phyloP scores from a whole-genome alignment of 2,113 vertebrate genomes.

The Leptocoma aspasia region DNA sequence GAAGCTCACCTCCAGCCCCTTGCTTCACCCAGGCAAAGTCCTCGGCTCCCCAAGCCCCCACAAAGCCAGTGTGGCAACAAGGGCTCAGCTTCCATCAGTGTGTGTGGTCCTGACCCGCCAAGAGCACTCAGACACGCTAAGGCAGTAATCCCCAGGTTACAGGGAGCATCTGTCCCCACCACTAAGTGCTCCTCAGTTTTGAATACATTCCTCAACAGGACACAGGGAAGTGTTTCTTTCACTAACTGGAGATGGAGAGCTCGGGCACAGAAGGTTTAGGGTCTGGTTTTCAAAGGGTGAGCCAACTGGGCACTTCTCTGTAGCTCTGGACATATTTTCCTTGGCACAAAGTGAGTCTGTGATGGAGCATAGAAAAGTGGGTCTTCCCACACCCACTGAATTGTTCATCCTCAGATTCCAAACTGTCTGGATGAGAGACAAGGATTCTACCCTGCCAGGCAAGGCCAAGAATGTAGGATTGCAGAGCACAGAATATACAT shows the following conservation, averaged over 20 bases:
- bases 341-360: not conserved
- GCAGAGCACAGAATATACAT: not conserved
- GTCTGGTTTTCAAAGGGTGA: not conserved
- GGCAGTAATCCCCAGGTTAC: not conserved
- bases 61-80: not conserved
- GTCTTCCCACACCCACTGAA: not conserved
- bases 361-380: not conserved
- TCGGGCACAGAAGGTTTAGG: not conserved
- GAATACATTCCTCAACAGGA: not conserved
- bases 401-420: not conserved
- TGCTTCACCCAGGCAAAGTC: not conserved
- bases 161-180: not conserved
- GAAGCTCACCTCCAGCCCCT: not conserved
- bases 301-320: not conserved
- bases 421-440: not conserved
- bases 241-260: not conserved
- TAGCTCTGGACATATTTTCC: not conserved
- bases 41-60: rapidly evolving
- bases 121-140: not conserved
- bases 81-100: not conserved
- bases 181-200: not conserved
- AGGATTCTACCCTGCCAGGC: not conserved
- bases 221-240: not conserved
- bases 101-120: not conserved
- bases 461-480: not conserved